Evolutionary conservation across 2,113 vertebrate species (phyloP).

Genomic region (Silurus asotus): DNA sequence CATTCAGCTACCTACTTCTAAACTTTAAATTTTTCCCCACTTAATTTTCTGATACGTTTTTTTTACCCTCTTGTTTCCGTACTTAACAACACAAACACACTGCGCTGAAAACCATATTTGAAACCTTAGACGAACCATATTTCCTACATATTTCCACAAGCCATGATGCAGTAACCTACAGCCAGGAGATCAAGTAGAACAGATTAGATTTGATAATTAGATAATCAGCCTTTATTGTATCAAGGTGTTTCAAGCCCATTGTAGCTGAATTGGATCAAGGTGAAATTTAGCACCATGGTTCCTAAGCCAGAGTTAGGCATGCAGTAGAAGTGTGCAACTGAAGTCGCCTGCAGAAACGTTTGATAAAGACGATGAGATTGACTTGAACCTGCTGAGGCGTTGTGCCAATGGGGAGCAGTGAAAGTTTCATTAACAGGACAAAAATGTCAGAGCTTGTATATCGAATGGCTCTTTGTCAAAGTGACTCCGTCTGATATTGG

Average conservation of each 20-base stretch:
- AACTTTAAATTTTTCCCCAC: too few species aligned
- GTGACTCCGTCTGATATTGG: background rate
- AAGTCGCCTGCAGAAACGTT: conserved; percentile 22
- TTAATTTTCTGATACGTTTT: too few species aligned
- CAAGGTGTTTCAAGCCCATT: conserved; percentile 42
- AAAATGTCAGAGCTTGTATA: conserved; percentile 25
- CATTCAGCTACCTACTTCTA: too few species aligned
- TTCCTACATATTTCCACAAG: background rate
- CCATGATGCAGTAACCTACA: background rate
- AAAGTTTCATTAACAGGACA: conserved; percentile 19
- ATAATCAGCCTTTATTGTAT: conserved; percentile 30
- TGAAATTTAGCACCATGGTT: conserved; percentile 32
- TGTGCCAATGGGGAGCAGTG: conserved; percentile 12
- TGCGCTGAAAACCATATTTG: too few species aligned
- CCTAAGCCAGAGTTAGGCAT: conserved; percentile 38
- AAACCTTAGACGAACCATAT: background rate
- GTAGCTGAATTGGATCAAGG: conserved; percentile 58
- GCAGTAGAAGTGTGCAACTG: conserved; percentile 27
- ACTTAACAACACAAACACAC: too few species aligned
- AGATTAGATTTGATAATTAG: conserved; percentile 42
- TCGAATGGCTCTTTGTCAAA: conserved; percentile 5
- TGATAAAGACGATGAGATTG: conserved; percentile 38
- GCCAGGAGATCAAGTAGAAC: background rate
- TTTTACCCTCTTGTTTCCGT: too few species aligned
- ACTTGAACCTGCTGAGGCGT: conserved; percentile 20